phyloP scores from a whole-genome alignment of 2,797 vertebrate species.

The Sphenopsis melanotis region DNA sequence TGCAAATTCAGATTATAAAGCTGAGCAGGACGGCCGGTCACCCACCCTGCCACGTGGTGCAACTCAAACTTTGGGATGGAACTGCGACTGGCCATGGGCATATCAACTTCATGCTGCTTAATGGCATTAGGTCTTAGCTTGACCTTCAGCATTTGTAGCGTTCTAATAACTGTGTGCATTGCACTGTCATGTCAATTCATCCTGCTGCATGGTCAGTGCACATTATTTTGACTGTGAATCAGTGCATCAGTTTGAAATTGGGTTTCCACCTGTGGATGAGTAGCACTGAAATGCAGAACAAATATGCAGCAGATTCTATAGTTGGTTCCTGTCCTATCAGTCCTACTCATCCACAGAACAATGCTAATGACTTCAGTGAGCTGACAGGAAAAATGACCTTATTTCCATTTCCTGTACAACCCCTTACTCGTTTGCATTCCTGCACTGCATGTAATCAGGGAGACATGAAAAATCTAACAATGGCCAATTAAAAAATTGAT shows the following conservation, averaged over 20 bases:
- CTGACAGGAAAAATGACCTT: conserved; percentile 43
- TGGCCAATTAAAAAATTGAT: not conserved
- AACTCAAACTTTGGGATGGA: not conserved
- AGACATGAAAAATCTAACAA: not conserved
- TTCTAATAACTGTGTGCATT: not conserved
- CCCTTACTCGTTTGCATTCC: not conserved
- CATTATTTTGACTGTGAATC: conserved; percentile 20
- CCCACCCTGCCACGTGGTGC: accelerated
- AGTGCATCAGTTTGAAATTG: not conserved
- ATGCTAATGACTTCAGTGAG: conserved; percentile 1
- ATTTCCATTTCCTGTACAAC: conserved; percentile 44
- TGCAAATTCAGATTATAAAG: not conserved
- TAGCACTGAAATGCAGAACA: not conserved
- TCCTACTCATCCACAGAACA: conserved; percentile 21
- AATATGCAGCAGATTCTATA: not conserved
- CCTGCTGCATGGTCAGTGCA: not conserved
- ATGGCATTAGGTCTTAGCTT: not conserved
- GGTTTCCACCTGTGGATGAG: not conserved
- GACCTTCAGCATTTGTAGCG: not conserved
- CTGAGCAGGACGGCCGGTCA: not conserved
- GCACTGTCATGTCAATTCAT: not conserved
- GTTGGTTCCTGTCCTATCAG: conserved; percentile 1
- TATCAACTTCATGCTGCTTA: not conserved
- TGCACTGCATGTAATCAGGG: not conserved
- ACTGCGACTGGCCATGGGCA: not conserved